A percentile compares a stretch with the other conserved stretches of the same genome.
phyloP scores from a whole-genome alignment of 2,113 vertebrate species.

The Pholis gunnellus region DNA sequence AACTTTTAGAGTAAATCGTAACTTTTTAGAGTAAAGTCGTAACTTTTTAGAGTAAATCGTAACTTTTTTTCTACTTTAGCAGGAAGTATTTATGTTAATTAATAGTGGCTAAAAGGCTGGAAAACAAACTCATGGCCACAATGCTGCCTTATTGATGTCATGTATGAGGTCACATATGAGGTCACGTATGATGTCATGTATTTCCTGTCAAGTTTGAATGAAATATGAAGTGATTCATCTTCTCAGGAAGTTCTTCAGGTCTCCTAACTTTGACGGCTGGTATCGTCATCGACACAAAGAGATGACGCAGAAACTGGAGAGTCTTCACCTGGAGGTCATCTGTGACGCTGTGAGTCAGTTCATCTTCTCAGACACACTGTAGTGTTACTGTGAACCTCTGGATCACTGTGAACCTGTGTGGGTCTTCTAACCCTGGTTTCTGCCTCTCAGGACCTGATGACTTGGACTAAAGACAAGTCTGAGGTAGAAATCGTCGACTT shows the following conservation, averaged over 20 bases:
- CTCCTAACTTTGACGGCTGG: conserved; percentile 96
- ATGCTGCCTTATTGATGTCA: too few species aligned
- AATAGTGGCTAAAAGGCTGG: too few species aligned
- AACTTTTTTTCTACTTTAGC: too few species aligned
- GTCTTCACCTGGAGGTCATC: conserved; percentile 92
- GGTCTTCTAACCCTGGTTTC: neutral
- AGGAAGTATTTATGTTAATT: too few species aligned
- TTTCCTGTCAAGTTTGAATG: too few species aligned
- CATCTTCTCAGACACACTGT: neutral
- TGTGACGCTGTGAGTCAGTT: conserved; percentile 86
- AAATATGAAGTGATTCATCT: neutral
- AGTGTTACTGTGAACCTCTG: neutral
- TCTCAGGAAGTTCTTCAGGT: conserved; percentile 91
- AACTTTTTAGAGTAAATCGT: too few species aligned
- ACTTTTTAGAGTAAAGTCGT: too few species aligned
- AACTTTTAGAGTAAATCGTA: too few species aligned
- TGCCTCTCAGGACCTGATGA: conserved; percentile 85
- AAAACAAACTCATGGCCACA: too few species aligned
- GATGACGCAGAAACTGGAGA: conserved; percentile 94
- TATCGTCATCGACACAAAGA: conserved; percentile 91
- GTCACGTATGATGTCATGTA: too few species aligned
- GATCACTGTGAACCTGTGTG: neutral
- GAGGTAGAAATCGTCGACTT: conserved; percentile 96
- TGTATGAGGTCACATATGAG: too few species aligned
- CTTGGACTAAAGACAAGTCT: conserved; percentile 94